Percentiles rank a stretch among this genome's conserved stretches.
Evolutionary conservation across 2,888 invertebrate genomes (phyloP).

Genomic region (Tinea semifulvella): DNA sequence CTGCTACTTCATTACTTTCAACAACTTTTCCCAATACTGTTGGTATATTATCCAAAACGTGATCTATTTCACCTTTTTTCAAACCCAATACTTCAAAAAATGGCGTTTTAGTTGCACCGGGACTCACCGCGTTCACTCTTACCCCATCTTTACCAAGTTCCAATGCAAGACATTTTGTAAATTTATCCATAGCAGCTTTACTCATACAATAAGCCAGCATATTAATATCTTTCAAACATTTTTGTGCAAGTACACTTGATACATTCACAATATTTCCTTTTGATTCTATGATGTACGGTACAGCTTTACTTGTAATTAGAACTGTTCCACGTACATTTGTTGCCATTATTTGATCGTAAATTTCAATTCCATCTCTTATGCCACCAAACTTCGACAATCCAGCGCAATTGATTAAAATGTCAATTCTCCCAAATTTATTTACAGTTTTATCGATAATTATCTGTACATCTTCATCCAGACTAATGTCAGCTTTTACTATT

Average conservation of each 20-base stretch:
- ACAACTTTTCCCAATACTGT: conserved; percentile 91
- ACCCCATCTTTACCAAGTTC: conserved; percentile 81
- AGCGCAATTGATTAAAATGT: conserved; percentile 13
- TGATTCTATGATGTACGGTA: conserved; percentile 9
- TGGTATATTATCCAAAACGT: conserved; percentile 78
- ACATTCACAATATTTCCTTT: conserved; percentile 15
- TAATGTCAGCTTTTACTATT: conserved; percentile 11
- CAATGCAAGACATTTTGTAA: conserved; percentile 88
- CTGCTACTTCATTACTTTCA: conserved; percentile 83
- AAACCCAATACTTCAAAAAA: conserved; percentile 72
- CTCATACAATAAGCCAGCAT: conserved; percentile 77
- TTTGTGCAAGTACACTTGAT: conserved; percentile 10
- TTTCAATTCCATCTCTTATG: conserved; percentile 8
- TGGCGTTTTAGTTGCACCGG: conserved; percentile 87
- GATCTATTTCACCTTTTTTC: conserved; percentile 63
- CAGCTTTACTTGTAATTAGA: conserved; percentile 8
- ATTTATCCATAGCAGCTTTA: conserved; percentile 92
- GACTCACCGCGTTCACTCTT: conserved; percentile 90
- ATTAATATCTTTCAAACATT: conserved; percentile 12
- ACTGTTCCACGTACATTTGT: conserved; percentile 8
- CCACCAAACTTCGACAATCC: conserved; percentile 6
- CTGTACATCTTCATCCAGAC: conserved; percentile 10
- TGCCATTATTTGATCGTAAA: conserved; percentile 10
- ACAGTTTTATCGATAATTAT: conserved; percentile 11
- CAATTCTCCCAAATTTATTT: conserved; percentile 8